Evolutionary conservation across 1,140 invertebrate genomes (phyloP).

Genomic region (Papilio polyxenes): DNA sequence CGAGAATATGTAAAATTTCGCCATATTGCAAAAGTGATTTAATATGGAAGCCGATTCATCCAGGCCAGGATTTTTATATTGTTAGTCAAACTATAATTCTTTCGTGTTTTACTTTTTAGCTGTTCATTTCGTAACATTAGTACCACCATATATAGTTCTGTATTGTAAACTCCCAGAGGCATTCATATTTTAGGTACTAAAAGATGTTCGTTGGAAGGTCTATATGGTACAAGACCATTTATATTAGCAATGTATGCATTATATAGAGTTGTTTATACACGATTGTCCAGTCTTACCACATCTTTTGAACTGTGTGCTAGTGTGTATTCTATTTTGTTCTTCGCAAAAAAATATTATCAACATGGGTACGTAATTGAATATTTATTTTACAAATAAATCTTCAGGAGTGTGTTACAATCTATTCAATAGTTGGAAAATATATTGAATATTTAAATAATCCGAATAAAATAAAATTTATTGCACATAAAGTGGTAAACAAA

Average conservation of each 20-base stretch:
- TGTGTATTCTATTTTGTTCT: neutral
- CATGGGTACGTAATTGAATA: constrained; percentile 22
- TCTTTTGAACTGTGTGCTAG: neutral
- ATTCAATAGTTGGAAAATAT: neutral
- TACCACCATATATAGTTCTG: neutral
- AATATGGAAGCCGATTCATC: too few species aligned
- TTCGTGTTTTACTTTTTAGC: too few species aligned
- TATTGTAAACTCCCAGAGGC: neutral
- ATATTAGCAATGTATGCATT: neutral
- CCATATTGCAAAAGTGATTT: too few species aligned
- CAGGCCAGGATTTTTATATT: too few species aligned
- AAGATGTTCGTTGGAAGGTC: neutral
- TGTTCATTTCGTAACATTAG: neutral
- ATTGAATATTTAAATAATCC: neutral
- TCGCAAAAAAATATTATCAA: neutral
- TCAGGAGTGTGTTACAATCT: neutral
- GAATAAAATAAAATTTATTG: neutral
- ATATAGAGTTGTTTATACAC: neutral
- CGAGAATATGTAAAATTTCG: too few species aligned
- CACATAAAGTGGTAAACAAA: neutral
- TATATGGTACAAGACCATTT: constrained; percentile 2
- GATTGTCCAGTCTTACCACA: neutral
- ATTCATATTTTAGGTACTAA: neutral
- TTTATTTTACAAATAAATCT: neutral
- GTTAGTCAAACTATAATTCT: too few species aligned